Conservation (phyloP, 2,113 vertebrate species). For the Hippopotamus amphibius region DNA sequence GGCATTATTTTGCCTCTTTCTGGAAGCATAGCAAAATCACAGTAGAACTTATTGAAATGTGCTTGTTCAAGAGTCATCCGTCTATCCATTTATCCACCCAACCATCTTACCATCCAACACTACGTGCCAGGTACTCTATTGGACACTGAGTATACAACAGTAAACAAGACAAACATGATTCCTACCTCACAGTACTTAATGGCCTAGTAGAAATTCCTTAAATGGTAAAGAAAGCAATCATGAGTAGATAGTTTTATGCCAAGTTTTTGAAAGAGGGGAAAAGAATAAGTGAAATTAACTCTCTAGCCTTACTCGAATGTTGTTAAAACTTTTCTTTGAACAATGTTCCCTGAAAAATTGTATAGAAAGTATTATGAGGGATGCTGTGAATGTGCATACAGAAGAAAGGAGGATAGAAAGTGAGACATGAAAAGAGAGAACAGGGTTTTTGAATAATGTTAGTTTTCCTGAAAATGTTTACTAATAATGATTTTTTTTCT, state of each 20-base stretch:
- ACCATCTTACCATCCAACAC: background rate
- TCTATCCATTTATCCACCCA: background rate
- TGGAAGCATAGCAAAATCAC: slow-evolving; percentile 6
- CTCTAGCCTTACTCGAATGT: background rate
- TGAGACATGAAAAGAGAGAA: slow-evolving; percentile 1
- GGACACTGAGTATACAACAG: background rate
- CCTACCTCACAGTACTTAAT: background rate
- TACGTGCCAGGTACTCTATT: background rate
- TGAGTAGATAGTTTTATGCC: background rate
- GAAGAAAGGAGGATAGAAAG: slow-evolving; percentile 49
- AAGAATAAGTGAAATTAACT: slow-evolving; percentile 35
- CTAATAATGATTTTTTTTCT: slow-evolving; percentile 38
- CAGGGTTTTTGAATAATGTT: background rate
- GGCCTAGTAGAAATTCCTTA: background rate
- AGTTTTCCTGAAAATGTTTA: slow-evolving; percentile 14
- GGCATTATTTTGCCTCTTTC: background rate
- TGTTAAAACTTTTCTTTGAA: slow-evolving; percentile 34
- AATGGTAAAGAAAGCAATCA: slow-evolving; percentile 4
- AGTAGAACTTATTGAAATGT: background rate
- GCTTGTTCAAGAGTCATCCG: background rate
- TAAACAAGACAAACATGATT: background rate
- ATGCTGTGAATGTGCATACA: background rate
- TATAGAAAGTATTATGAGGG: slow-evolving; percentile 20
- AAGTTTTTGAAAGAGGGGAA: slow-evolving; percentile 30
- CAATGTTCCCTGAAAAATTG: slow-evolving; percentile 10